Conservation (phyloP, 1,140 invertebrate species). For the Lethocerus indicus region DNA sequence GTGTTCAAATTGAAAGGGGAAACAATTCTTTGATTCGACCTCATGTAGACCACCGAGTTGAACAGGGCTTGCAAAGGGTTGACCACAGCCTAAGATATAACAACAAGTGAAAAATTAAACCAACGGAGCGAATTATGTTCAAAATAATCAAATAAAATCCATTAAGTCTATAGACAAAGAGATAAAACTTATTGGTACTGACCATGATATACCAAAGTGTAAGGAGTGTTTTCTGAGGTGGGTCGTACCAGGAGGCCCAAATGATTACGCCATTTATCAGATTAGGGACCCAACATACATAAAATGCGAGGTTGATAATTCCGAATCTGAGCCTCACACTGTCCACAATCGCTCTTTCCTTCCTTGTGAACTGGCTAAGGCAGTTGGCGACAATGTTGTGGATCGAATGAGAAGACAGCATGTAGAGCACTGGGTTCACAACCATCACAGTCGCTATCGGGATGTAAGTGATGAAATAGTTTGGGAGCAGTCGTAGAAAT, state of each 20-base stretch:
- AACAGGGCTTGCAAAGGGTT: slow-evolving; percentile 69
- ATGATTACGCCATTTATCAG: slow-evolving; percentile 54
- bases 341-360: slow-evolving; percentile 51
- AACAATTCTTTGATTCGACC: slow-evolving; percentile 32
- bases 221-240: slow-evolving; percentile 47
- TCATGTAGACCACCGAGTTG: slow-evolving; percentile 57
- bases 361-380: slow-evolving; percentile 33
- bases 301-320: slow-evolving; percentile 58
- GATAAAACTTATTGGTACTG: slow-evolving; percentile 19
- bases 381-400: slow-evolving; percentile 34
- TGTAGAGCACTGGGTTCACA: slow-evolving; percentile 52
- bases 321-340: slow-evolving; percentile 53
- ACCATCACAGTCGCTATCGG: slow-evolving; percentile 57
- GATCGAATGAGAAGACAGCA: slow-evolving; percentile 41
- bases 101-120: not conserved
- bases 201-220: slow-evolving; percentile 67
- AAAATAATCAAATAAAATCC: not conserved
- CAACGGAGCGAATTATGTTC: not conserved
- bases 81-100: slow-evolving; percentile 40
- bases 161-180: slow-evolving; percentile 2
- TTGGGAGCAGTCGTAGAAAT: slow-evolving; percentile 51
- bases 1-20: slow-evolving; percentile 15
- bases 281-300: slow-evolving; percentile 67
- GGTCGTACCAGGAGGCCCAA: slow-evolving; percentile 55
- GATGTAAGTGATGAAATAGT: slow-evolving; percentile 56